Evolutionary conservation across 2,888 invertebrate species (phyloP), one percentile per base, ranked within the genome.

Genomic region (Coelinius sp.): DNA sequence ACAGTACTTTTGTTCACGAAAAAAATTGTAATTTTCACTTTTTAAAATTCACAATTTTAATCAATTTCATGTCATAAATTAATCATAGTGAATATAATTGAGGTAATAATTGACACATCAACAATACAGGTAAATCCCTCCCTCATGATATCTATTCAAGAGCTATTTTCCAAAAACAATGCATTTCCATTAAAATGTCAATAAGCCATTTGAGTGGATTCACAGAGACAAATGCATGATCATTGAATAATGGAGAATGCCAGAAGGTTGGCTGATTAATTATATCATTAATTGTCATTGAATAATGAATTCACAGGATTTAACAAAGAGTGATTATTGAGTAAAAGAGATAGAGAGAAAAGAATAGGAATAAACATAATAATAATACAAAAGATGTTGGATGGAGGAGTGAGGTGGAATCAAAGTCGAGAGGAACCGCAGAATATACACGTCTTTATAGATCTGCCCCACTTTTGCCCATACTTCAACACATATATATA

Each of bases 381-480:
- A 53, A 53, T 53, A 14, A 5, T 41, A 25, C 10, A 27, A 53
- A n/a, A 27, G 5, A 27, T 14, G 22, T 52, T 8, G 24, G 27
- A 27, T 6, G 14, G 14, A n/a, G 8, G 22, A 8, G 53, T 53
- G 25, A 53, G n/a, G 27, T 2, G 27, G 27, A 53, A 53, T 53
- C 53, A 2, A 53, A 53, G 53, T 53, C 53, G 14, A 53, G 53
- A 53, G 53, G 53, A 27, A 24, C 25, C 25, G 53, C 4, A n/a
- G 27, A 25, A 53, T 53, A 25, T 27, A 53, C 27, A 53, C 24
- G 14, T 53, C n/a, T 12, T 22, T 53, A 53, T 53, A 53, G 53
- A 53, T 53, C 53, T n/a, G 53, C 25, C 25, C 53, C 25, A 53
- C 53, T 53, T 53, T 53, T 53, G 20, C 25, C 24, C 53, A 53